A percentile compares a stretch with the other conserved stretches of the same genome.
Conservation (phyloP, 2,113 vertebrate species). For the Ictidomys tridecemlineatus region DNA sequence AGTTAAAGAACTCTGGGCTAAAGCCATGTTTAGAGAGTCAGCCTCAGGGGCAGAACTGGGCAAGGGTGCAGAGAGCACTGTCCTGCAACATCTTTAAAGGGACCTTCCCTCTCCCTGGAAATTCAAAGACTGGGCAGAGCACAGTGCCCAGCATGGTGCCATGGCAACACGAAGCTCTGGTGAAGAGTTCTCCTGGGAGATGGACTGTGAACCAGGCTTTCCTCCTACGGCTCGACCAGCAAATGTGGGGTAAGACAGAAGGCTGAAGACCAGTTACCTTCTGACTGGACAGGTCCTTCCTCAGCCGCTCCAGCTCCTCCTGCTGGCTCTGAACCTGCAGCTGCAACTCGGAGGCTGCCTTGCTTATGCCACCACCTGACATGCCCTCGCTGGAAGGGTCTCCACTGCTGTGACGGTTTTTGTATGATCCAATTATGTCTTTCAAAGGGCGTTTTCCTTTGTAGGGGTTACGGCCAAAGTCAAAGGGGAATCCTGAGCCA, state of each 20-base stretch:
- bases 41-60: neutral
- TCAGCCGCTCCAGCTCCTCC: constrained; percentile 92
- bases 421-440: constrained; percentile 89
- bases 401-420: constrained; percentile 86
- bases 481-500: constrained; percentile 93
- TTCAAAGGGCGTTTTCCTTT: constrained; percentile 90
- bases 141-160: neutral
- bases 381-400: constrained; percentile 87
- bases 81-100: fast-evolving
- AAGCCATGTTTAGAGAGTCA: neutral
- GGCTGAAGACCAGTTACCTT: constrained; percentile 83
- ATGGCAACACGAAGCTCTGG: neutral
- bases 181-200: neutral
- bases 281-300: constrained; percentile 90
- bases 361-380: constrained; percentile 83
- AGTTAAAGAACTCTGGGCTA: neutral
- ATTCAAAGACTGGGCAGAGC: fast-evolving
- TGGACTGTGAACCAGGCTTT: too few relatives aligned
- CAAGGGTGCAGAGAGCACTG: neutral
- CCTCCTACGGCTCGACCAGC: neutral
- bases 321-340: constrained; percentile 93
- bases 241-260: neutral
- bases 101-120: neutral
- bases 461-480: constrained; percentile 91
- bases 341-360: constrained; percentile 86